Conservation (phyloP, 2,797 vertebrate genomes). For the Sebastolobus alascanus region DNA sequence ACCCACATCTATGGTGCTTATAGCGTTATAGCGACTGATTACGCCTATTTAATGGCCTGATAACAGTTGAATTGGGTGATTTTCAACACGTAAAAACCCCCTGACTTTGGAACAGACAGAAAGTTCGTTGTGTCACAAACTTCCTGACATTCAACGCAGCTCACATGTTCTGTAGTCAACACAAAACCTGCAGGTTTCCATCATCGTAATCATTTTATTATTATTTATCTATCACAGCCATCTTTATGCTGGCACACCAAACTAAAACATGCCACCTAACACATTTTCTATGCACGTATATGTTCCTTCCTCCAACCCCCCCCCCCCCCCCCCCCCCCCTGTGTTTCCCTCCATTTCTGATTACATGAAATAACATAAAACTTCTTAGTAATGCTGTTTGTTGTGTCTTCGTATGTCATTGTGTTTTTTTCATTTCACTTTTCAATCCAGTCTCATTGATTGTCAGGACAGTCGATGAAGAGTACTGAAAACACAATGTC, state of each 20-base stretch:
- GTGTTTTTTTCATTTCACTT: background rate
- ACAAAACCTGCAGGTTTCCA: conserved; percentile 59
- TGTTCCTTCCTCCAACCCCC: background rate
- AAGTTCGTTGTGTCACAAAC: background rate
- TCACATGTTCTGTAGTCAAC: conserved; percentile 20
- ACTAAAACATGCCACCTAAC: conserved; percentile 24
- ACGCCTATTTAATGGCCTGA: too few relatives aligned
- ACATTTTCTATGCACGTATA: conserved; percentile 10
- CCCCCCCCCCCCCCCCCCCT: background rate
- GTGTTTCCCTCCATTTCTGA: background rate
- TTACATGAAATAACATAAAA: background rate
- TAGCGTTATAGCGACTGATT: too few relatives aligned
- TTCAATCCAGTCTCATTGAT: background rate
- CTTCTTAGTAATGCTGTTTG: background rate
- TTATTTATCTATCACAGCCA: conserved; percentile 60
- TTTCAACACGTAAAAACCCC: too few relatives aligned
- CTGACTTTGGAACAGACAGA: conserved; percentile 4
- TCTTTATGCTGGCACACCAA: conserved; percentile 65
- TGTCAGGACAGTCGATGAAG: background rate
- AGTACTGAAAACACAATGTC: background rate
- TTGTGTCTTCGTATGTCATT: background rate
- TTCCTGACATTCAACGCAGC: background rate
- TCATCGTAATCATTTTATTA: conserved; percentile 52
- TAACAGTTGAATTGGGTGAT: too few relatives aligned
- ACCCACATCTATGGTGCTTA: too few relatives aligned